These are phyloP conservation scores for Actenoides lindsayi DNA, from an alignment of 2,113 vertebrate genomes.

Conservation along the genomic window DNA sequence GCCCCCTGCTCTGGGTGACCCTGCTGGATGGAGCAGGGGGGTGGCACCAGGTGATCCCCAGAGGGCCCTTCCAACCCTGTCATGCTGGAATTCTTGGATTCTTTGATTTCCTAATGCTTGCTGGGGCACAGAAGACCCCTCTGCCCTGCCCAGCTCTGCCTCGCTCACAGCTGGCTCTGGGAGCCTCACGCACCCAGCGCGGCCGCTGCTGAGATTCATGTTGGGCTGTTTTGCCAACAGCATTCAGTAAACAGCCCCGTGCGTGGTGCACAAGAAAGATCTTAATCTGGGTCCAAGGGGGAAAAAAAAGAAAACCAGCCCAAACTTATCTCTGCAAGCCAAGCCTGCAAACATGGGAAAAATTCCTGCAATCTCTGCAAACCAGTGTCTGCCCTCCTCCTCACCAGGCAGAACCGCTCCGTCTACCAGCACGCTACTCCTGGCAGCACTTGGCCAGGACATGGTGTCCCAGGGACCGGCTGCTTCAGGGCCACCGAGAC, in stretches of 20 bases:
- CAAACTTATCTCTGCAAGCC: background rate
- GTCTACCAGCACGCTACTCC: background rate
- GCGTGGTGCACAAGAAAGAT: background rate
- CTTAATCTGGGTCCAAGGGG: background rate
- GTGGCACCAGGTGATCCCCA: background rate
- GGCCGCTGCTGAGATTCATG: background rate
- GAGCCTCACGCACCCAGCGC: background rate
- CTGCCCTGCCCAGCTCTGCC: background rate
- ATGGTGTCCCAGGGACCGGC: accelerated
- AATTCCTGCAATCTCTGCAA: background rate
- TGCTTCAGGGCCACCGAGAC: background rate
- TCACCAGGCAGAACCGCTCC: background rate
- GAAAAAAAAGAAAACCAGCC: background rate
- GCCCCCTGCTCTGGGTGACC: background rate
- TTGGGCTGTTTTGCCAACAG: background rate
- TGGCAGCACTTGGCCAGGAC: background rate
- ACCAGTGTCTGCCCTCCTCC: background rate
- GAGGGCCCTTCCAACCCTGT: background rate
- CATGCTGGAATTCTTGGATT: background rate
- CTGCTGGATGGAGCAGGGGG: background rate
- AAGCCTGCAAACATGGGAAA: background rate
- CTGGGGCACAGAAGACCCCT: background rate
- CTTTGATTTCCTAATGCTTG: background rate
- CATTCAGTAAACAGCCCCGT: background rate
- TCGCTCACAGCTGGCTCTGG: accelerated